Conservation (phyloP, 2,113 vertebrate species). For the Cyprinodon variegatus region DNA sequence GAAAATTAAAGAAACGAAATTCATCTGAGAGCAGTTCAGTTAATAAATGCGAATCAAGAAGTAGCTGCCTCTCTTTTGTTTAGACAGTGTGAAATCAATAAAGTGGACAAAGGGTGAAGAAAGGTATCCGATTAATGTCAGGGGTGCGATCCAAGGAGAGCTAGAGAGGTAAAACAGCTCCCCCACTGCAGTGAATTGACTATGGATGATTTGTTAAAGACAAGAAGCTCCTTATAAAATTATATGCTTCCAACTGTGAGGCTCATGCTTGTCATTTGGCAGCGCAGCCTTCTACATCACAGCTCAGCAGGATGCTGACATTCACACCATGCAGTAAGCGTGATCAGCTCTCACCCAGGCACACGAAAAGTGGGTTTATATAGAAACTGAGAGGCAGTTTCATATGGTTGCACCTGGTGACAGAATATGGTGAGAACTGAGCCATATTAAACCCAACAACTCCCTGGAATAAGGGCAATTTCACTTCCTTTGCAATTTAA, state of each 20-base stretch:
- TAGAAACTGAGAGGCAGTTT: conserved; percentile 76
- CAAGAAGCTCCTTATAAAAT: conserved; percentile 65
- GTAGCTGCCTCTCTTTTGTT: conserved; percentile 41
- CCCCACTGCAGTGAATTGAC: conserved; percentile 46
- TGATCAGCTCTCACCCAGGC: conserved; percentile 75
- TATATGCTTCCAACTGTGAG: conserved; percentile 61
- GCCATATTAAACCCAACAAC: conserved; percentile 59
- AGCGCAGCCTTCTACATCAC: conserved; percentile 59
- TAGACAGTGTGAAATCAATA: conserved; percentile 31
- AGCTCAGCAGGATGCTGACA: conserved; percentile 74
- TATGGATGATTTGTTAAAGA: conserved; percentile 61
- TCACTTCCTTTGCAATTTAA: conserved; percentile 26
- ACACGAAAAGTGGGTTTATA: conserved; percentile 74
- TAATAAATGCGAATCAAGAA: conserved; percentile 29
- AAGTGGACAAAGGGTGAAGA: conserved; percentile 47
- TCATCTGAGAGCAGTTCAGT: conserved; percentile 30
- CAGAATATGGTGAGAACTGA: conserved; percentile 63
- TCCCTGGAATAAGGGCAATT: conserved; percentile 37
- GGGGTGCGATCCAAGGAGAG: conserved; percentile 49
- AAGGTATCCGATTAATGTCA: conserved; percentile 49
- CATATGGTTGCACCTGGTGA: conserved; percentile 77
- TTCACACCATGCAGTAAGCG: conserved; percentile 74
- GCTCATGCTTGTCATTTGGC: conserved; percentile 67
- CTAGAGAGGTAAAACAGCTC: conserved; percentile 52
- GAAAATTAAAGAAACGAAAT: conserved; percentile 37